Percentiles rank a stretch among this genome's conserved stretches.
Evolutionary conservation across 1,140 invertebrate species (phyloP).

Genomic region (Drosophila watanabei): DNA sequence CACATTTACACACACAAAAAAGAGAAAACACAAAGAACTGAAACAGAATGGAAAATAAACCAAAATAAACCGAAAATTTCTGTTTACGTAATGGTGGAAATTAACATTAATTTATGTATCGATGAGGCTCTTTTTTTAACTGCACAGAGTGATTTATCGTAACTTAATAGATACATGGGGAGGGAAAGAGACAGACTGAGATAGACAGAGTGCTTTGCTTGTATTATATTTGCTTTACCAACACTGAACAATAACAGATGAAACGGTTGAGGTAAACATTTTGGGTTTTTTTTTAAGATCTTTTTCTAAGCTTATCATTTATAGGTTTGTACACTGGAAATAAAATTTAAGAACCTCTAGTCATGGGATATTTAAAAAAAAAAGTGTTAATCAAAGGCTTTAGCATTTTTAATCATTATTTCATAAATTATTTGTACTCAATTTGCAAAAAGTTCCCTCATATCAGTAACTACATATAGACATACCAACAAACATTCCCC

Average conservation of each 20-base stretch:
- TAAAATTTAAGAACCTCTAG: too few relatives aligned
- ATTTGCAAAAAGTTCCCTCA: neutral
- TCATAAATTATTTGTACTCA: neutral
- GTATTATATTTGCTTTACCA: slow-evolving; percentile 7
- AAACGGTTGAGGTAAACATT: slow-evolving; percentile 14
- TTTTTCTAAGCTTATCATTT: neutral
- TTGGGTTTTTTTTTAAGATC: neutral
- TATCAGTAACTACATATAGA: neutral
- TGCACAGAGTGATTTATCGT: slow-evolving; percentile 35
- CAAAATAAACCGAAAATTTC: slow-evolving; percentile 40
- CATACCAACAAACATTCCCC: neutral
- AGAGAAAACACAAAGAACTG: slow-evolving; percentile 26
- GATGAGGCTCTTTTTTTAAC: slow-evolving; percentile 16
- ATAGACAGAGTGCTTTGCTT: neutral
- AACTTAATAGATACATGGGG: slow-evolving; percentile 31
- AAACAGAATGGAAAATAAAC: slow-evolving; percentile 37
- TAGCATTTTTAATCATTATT: neutral
- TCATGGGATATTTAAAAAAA: too few relatives aligned
- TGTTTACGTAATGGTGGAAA: slow-evolving; percentile 48
- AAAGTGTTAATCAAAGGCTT: too few relatives aligned
- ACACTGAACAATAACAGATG: slow-evolving; percentile 21
- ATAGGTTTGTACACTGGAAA: neutral
- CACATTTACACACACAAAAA: slow-evolving; percentile 40
- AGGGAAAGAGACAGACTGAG: slow-evolving; percentile 12
- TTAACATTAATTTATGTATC: slow-evolving; percentile 52